Percentiles rank a stretch among this genome's conserved stretches.
Conservation (phyloP, 2,113 vertebrate species). For the Rhinogobius similis region DNA sequence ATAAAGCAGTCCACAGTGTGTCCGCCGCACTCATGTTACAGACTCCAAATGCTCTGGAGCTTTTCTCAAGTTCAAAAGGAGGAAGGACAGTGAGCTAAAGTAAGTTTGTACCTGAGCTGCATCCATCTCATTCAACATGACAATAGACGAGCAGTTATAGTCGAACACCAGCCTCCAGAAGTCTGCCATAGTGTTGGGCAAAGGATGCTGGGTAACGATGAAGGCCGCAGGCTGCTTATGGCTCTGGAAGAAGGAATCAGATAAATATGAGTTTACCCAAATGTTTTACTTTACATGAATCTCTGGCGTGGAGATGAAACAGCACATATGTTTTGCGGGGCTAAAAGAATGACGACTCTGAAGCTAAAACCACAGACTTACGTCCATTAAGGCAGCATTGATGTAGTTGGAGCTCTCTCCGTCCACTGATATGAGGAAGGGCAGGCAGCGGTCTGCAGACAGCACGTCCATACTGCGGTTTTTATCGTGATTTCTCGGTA, state of each 20-base stretch:
- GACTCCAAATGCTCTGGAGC: neutral
- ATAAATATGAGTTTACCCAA: neutral
- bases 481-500: conserved; percentile 96
- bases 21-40: conserved; percentile 14
- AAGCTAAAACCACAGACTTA: conserved; percentile 65
- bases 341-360: no score
- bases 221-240: conserved; percentile 98
- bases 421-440: conserved; percentile 96
- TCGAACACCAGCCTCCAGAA: conserved; percentile 99
- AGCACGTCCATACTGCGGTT: conserved; percentile 95
- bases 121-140: conserved; percentile 98
- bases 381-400: conserved; percentile 96
- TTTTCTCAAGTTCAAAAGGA: neutral
- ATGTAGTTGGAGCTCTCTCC: conserved; percentile 98
- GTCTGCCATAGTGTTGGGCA: conserved; percentile 94
- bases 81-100: neutral
- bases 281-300: no score
- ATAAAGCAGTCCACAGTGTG: neutral
- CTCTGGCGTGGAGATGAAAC: neutral
- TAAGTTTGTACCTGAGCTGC: conserved; percentile 84
- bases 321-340: no score
- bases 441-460: conserved; percentile 92
- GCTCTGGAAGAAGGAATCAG: conserved; percentile 78
- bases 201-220: conserved; percentile 95
- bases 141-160: conserved; percentile 96